Evolutionary conservation across 2,797 vertebrate species (phyloP), one percentile per base, ranked within the genome.

Genomic region (Tachyglossus aculeatus): DNA sequence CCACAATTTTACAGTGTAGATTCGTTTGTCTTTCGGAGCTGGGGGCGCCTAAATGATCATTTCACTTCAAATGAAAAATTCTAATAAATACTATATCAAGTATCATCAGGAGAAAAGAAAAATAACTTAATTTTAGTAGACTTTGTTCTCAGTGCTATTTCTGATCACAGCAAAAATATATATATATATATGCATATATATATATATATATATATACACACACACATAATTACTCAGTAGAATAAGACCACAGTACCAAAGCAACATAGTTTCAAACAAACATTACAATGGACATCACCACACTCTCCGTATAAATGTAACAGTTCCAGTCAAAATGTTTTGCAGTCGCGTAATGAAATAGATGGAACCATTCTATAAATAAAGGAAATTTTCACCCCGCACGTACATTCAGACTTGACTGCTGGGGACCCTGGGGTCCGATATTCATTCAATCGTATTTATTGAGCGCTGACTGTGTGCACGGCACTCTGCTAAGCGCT

Each of bases 51-150:
- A 88, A 86, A 84, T 73, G 89, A 91, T 88, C 88, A 83, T 78
- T 76, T 80, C 80, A 80, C 83, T 86, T 82, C 67, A 85, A 88
- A 81, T 48, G 71, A 67, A 83, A 84, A 78, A 84, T 37, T 75
- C 67, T 65, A 90, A 92, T 90, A 91, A 90, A 92, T 88, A 92
- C 39, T 77, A 85, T 89, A 78, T 92, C 92, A 91, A 91, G 92
- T 88, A 88, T 90, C 79, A 81, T 90, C 87, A 91, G 89, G 89
- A 90, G 77, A 81, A 71, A 75, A 88, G 71, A 72, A 78, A 88
- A 84, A 88, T 86, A 87, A 89, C 76, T 90, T 86, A 89, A 85
- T 81, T 90, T 78, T 69, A 83, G 86, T 86, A 74, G 74, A 68
- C 84, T 86, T 88, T 82, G 85, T 88, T 53, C 77, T 89, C 89